These are phyloP conservation scores for Zapus hudsonius DNA, from an alignment of 2,113 vertebrate species.

Conservation along the genomic window DNA sequence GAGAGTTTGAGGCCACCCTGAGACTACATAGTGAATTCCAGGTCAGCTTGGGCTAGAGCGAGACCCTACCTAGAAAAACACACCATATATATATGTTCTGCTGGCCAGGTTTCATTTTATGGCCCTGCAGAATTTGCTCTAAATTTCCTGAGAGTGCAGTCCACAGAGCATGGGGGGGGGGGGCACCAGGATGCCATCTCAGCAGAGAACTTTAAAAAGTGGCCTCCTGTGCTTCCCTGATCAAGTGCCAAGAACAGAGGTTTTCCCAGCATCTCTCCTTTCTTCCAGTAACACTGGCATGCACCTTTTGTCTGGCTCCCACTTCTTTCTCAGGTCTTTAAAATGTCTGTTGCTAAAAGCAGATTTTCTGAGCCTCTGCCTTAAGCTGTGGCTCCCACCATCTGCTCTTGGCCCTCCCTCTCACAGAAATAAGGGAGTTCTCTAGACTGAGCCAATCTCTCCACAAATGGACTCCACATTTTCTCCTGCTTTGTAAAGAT, in stretches of 20 bases:
- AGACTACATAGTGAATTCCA: too few relatives aligned
- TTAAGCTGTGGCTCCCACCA: not conserved
- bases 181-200: not conserved
- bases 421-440: not conserved
- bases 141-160: not conserved
- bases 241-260: too few relatives aligned
- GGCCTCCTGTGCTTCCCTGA: not conserved
- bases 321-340: not conserved
- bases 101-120: too few relatives aligned
- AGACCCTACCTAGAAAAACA: too few relatives aligned
- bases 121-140: not conserved
- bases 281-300: not conserved
- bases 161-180: not conserved
- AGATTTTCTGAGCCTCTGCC: not conserved
- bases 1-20: too few relatives aligned
- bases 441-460: not conserved
- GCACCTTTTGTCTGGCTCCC: not conserved
- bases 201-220: not conserved
- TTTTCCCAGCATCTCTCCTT: not conserved
- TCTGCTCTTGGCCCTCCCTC: not conserved
- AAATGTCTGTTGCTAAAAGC: not conserved
- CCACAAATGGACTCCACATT: not conserved
- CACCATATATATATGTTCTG: too few relatives aligned
- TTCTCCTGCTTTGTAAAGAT: not conserved
- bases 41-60: too few relatives aligned